Percentiles rank a stretch among this genome's conserved stretches.
Evolutionary conservation across 1,140 invertebrate species (phyloP).

Genomic region (Leptinotarsa defecta): DNA sequence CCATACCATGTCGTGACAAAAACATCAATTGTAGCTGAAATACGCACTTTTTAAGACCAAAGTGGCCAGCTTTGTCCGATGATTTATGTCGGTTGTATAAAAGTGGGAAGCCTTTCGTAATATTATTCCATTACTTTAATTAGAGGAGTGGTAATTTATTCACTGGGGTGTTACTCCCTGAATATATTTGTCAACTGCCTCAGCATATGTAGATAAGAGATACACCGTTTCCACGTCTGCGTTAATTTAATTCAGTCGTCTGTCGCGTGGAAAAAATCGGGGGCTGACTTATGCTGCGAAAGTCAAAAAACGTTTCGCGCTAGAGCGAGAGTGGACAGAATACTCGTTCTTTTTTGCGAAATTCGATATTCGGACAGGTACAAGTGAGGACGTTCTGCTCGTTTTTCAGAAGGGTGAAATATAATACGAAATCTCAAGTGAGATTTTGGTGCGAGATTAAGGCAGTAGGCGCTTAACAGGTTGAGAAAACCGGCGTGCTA

Average conservation of each 20-base stretch:
- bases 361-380: conserved; percentile 21
- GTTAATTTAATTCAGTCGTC: too few species aligned
- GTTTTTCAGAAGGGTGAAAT: conserved; percentile 21
- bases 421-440: conserved; percentile 22
- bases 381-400: conserved; percentile 8
- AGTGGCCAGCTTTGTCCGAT: neutral
- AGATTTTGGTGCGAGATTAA: conserved; percentile 20
- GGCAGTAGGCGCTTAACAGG: conserved; percentile 18
- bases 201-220: neutral
- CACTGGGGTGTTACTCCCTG: neutral
- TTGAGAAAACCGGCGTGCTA: conserved; percentile 8
- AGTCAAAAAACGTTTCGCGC: too few species aligned
- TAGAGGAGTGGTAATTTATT: conserved; percentile 8
- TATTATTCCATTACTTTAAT: neutral
- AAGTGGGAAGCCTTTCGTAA: neutral
- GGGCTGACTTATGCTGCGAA: too few species aligned
- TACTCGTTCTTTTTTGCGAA: conserved; percentile 2
- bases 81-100: neutral
- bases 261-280: too few species aligned
- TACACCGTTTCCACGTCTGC: too few species aligned
- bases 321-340: neutral
- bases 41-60: too few species aligned
- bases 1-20: too few species aligned
- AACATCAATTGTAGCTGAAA: too few species aligned
- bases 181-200: neutral